phyloP scores from a whole-genome alignment of 2,113 vertebrate species.

The Atlantisia rogersi region DNA sequence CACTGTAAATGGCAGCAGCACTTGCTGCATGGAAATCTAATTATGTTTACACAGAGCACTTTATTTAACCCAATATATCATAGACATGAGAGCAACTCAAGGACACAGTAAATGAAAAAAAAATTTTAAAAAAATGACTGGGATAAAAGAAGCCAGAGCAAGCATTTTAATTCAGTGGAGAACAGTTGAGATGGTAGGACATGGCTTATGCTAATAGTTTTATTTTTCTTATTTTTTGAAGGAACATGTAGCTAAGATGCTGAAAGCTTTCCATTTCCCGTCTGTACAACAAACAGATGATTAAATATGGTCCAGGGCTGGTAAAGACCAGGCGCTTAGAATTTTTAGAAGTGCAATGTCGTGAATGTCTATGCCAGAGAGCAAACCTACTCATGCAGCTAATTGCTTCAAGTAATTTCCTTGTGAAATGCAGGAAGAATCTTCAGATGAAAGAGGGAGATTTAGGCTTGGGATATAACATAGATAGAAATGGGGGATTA shows the following conservation, averaged over 20 bases:
- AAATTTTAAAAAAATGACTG: background rate
- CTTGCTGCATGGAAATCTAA: background rate
- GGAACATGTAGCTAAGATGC: background rate
- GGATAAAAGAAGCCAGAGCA: background rate
- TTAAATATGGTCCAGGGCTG: background rate
- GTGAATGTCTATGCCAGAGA: background rate
- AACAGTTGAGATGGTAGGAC: background rate
- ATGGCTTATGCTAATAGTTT: background rate
- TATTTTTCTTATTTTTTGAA: background rate
- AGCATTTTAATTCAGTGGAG: background rate
- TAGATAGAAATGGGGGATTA: background rate
- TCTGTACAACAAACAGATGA: background rate
- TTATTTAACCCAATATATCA: background rate
- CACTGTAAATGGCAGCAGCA: background rate
- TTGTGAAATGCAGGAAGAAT: background rate
- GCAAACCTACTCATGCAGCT: background rate
- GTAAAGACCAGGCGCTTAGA: background rate
- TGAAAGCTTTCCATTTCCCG: background rate
- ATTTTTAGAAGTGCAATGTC: background rate
- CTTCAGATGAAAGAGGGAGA: background rate
- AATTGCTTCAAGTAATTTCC: background rate
- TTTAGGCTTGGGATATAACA: background rate
- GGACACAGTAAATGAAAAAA: background rate
- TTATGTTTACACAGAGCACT: background rate
- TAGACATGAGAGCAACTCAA: background rate